These are phyloP conservation scores for Ornithoptera priamus DNA, from an alignment of 2,888 invertebrate genomes.

Conservation along the genomic window DNA sequence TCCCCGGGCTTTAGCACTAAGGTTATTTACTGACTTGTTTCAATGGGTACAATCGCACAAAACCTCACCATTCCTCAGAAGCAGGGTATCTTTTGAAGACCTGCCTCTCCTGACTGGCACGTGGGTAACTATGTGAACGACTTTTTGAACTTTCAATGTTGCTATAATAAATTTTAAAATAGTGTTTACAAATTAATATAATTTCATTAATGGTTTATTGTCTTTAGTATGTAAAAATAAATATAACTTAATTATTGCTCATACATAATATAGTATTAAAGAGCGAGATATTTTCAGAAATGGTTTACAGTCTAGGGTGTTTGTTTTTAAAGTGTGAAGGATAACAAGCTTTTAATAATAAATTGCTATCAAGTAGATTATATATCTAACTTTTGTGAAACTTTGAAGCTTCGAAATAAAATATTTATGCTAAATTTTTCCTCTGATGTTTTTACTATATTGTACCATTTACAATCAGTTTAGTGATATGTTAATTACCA, in stretches of 20 bases:
- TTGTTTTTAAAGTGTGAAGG: constrained; percentile 35
- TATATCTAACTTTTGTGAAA: constrained; percentile 53
- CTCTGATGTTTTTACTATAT: too few relatives aligned
- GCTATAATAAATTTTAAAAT: not conserved
- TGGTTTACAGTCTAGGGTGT: constrained; percentile 47
- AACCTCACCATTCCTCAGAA: too few relatives aligned
- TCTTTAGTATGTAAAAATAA: not conserved
- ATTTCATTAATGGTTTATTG: not conserved
- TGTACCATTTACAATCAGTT: too few relatives aligned
- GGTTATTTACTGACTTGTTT: too few relatives aligned
- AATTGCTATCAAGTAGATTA: constrained; percentile 32
- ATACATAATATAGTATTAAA: constrained; percentile 15
- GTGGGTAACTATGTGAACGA: too few relatives aligned
- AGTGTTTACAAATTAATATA: not conserved
- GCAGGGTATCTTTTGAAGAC: too few relatives aligned
- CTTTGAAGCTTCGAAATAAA: constrained; percentile 54
- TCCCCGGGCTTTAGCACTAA: too few relatives aligned
- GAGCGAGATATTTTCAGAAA: constrained; percentile 62
- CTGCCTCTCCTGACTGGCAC: too few relatives aligned
- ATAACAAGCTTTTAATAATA: constrained; percentile 34
- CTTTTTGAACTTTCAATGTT: too few relatives aligned
- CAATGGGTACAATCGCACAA: too few relatives aligned
- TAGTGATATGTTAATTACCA: too few relatives aligned
- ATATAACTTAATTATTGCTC: not conserved
- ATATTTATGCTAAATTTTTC: constrained; percentile 10